Percentiles rank a stretch among this genome's conserved stretches.
phyloP scores from a whole-genome alignment of 2,888 invertebrate species.

The Cataglyphis altisquamis region DNA sequence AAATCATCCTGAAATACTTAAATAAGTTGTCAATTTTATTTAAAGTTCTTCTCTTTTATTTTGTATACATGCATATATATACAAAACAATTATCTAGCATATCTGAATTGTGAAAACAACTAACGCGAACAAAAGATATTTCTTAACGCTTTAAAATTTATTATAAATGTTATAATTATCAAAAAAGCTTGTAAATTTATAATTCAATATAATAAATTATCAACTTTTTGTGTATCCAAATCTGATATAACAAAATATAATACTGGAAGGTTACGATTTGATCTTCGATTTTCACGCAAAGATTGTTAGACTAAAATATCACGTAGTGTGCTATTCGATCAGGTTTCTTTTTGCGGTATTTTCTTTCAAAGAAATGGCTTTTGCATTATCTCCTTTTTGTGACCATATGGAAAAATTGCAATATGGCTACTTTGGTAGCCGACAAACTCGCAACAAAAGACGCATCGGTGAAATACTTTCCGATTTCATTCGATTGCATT shows the following conservation, averaged over 20 bases:
- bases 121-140: background rate
- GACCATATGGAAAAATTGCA: constrained; percentile 29
- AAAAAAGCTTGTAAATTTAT: background rate
- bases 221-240: background rate
- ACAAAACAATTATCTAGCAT: background rate
- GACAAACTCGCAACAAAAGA: constrained; percentile 10
- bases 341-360: constrained; percentile 34
- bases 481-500: constrained; percentile 4
- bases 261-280: constrained; percentile 10
- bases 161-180: background rate
- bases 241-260: constrained; percentile 19
- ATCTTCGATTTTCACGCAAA: constrained; percentile 29
- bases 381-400: constrained; percentile 37
- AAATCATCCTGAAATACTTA: background rate
- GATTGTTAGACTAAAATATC: background rate
- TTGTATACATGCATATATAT: background rate
- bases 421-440: constrained; percentile 26
- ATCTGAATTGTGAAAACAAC: background rate
- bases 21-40: background rate
- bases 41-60: background rate
- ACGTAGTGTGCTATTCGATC: constrained; percentile 36
- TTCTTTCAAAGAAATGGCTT: constrained; percentile 48
- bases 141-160: background rate
- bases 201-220: background rate
- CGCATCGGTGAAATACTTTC: background rate